phyloP scores from a whole-genome alignment of 1,140 invertebrate genomes.

The Drosophila parvula region DNA sequence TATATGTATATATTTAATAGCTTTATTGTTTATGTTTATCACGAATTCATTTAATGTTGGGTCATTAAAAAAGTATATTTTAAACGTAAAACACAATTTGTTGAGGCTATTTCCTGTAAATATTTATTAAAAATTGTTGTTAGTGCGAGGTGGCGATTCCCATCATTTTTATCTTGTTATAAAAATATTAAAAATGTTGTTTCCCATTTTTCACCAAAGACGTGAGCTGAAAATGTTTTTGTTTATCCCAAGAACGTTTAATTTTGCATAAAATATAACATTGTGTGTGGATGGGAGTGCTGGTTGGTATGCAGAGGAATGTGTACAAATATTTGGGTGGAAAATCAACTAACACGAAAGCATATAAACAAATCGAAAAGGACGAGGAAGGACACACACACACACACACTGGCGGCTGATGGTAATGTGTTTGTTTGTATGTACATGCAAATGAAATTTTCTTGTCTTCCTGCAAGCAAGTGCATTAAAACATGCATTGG shows the following conservation, averaged over 20 bases:
- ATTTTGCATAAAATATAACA: constrained; percentile 57
- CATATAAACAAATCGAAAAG: constrained; percentile 58
- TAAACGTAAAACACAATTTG: no score
- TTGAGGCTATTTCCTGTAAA: not conserved
- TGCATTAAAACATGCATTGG: constrained; percentile 73
- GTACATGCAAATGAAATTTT: constrained; percentile 68
- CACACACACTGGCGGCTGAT: constrained; percentile 7
- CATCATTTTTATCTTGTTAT: not conserved
- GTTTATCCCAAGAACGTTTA: constrained; percentile 34
- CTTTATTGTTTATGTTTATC: no score
- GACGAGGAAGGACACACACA: not conserved
- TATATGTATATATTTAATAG: no score
- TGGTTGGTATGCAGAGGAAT: constrained; percentile 7
- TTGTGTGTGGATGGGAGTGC: no score
- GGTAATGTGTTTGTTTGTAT: constrained; percentile 47
- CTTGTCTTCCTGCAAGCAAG: constrained; percentile 53
- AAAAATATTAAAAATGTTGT: not conserved
- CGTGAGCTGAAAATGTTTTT: constrained; percentile 9
- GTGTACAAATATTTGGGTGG: constrained; percentile 62
- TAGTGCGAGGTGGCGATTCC: not conserved
- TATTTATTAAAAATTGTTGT: not conserved
- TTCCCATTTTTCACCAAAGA: not conserved
- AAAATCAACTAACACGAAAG: constrained; percentile 37
- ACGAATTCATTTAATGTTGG: no score
- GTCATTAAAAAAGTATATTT: no score